Evolutionary conservation across 2,113 vertebrate genomes (phyloP).

Genomic region (Desmodus rotundus): DNA sequence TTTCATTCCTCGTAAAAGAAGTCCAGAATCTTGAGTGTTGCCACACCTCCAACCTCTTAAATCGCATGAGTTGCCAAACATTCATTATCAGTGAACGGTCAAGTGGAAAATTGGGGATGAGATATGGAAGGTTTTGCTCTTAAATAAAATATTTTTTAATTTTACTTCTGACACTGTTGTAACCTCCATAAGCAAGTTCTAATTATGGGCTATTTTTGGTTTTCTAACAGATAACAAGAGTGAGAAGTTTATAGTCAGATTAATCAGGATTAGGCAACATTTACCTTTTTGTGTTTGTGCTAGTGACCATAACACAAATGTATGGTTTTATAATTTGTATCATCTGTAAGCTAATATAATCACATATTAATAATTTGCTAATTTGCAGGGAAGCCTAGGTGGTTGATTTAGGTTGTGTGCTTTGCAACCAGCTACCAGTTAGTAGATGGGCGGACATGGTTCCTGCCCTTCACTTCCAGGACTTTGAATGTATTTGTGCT

Average conservation of each 20-base stretch:
- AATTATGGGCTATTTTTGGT: neutral
- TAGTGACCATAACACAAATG: neutral
- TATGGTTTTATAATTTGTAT: neutral
- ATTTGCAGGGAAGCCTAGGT: neutral
- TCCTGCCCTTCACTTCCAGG: neutral
- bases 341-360: neutral
- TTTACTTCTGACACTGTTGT: neutral
- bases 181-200: neutral
- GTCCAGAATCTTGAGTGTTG: neutral
- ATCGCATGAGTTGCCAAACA: neutral
- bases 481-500: neutral
- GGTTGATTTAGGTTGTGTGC: neutral
- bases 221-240: neutral
- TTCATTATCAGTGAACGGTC: neutral
- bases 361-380: neutral
- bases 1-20: neutral
- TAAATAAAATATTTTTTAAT: conserved; percentile 10
- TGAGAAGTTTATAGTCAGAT: neutral
- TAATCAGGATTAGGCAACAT: neutral
- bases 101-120: neutral
- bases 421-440: neutral
- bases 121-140: neutral
- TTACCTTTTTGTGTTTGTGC: neutral
- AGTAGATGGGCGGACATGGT: neutral
- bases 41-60: neutral